A percentile compares a stretch with the other conserved stretches of the same genome.
phyloP scores from a whole-genome alignment of 2,888 invertebrate genomes.

The Vannuccia rotundouncinata region DNA sequence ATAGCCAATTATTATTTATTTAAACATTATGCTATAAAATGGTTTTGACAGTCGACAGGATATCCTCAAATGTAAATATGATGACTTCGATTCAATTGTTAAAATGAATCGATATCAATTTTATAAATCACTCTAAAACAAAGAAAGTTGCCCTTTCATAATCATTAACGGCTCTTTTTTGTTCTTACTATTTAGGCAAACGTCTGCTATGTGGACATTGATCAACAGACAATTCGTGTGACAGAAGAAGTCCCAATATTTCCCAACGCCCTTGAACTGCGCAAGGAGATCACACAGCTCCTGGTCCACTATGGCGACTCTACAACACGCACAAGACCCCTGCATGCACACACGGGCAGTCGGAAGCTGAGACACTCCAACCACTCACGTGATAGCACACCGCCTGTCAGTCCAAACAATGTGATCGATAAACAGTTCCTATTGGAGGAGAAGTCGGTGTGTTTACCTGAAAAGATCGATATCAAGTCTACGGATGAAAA shows the following conservation, averaged over 20 bases:
- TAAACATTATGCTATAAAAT: too few relatives aligned
- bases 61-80: too few relatives aligned
- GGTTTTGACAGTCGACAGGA: too few relatives aligned
- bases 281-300: conserved; percentile 67
- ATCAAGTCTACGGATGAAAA: too few relatives aligned
- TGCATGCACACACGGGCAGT: conserved; percentile 45
- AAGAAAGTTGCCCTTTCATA: too few relatives aligned
- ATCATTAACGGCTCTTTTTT: too few relatives aligned
- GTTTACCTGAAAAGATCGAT: too few relatives aligned
- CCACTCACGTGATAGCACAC: neutral
- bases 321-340: conserved; percentile 43
- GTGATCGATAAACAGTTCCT: neutral
- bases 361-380: too few relatives aligned
- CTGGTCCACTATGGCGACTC: conserved; percentile 34
- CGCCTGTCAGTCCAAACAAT: neutral
- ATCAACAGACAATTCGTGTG: conserved; percentile 79
- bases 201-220: conserved; percentile 85
- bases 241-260: conserved; percentile 90
- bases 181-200: conserved; percentile 39
- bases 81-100: too few relatives aligned
- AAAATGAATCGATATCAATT: too few relatives aligned
- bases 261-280: conserved; percentile 79
- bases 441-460: neutral
- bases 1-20: too few relatives aligned
- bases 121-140: too few relatives aligned